These are phyloP conservation scores for Actinostola sp. DNA, from an alignment of 92 coral and sea anemone species.

Conservation along the genomic window DNA sequence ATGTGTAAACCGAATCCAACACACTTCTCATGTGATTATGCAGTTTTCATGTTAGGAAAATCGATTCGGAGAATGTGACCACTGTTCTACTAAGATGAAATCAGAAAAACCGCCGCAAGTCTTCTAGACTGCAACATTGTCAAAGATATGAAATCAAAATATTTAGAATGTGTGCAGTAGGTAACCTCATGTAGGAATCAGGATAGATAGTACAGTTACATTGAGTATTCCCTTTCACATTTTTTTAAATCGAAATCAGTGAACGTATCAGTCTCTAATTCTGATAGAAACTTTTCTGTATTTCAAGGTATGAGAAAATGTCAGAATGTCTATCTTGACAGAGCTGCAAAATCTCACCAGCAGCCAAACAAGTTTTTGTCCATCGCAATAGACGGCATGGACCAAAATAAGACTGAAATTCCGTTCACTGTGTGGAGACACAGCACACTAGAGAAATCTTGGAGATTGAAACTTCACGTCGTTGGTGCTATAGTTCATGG, in stretches of 20 bases:
- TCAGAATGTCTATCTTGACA: conserved; percentile 41
- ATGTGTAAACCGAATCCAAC: too few species aligned
- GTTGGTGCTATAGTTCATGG: conserved; percentile 55
- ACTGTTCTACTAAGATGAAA: conserved; percentile 34
- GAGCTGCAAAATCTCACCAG: conserved; percentile 48
- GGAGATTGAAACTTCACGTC: conserved; percentile 41
- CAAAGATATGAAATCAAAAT: conserved; percentile 21
- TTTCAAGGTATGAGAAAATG: conserved; percentile 33
- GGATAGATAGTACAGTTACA: too few species aligned
- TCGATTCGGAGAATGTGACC: conserved; percentile 56
- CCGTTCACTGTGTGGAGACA: conserved; percentile 43
- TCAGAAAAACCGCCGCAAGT: conserved; percentile 8
- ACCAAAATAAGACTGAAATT: conserved; percentile 57
- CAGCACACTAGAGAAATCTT: conserved; percentile 26
- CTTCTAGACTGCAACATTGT: background rate
- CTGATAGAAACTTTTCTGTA: too few species aligned
- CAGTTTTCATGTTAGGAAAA: conserved; percentile 15
- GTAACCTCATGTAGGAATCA: background rate
- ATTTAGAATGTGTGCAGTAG: background rate
- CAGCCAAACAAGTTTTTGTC: conserved; percentile 50
- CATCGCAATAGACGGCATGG: conserved; percentile 68
- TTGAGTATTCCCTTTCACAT: too few species aligned
- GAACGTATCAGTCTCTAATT: too few species aligned
- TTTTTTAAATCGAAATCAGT: too few species aligned
- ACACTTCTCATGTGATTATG: too few species aligned